phyloP scores from a whole-genome alignment of 2,113 vertebrate species.

The Leptosomus discolor region DNA sequence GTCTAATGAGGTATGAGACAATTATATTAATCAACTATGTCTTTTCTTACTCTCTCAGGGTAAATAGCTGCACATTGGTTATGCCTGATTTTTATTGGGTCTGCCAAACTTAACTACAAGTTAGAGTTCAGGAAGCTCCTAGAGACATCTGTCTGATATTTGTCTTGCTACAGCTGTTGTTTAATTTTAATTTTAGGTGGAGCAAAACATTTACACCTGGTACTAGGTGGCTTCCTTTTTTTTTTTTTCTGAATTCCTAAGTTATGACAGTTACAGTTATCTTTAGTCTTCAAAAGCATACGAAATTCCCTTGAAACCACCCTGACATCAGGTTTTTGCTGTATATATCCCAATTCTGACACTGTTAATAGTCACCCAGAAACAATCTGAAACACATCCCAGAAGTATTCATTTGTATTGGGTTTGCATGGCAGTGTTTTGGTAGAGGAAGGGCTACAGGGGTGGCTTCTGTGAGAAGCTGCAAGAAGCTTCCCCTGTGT shows the following conservation, averaged over 20 bases:
- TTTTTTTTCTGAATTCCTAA: neutral
- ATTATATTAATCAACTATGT: constrained; percentile 30
- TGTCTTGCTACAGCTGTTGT: neutral
- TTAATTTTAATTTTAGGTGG: neutral
- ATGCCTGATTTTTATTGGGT: neutral
- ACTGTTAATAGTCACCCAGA: neutral
- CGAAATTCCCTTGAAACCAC: neutral
- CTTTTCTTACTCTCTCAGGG: neutral
- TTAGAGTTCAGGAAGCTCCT: neutral
- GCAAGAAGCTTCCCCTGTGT: neutral
- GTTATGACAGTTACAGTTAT: neutral
- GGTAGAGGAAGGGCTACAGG: neutral
- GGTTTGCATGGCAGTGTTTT: neutral
- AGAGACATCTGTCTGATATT: neutral
- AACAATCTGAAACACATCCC: neutral
- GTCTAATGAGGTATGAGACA: constrained; percentile 29
- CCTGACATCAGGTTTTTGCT: rapidly evolving
- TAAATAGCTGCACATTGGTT: neutral
- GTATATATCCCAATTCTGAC: neutral
- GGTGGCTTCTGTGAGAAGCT: neutral
- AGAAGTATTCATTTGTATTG: neutral
- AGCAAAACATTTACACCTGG: neutral
- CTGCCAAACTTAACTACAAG: neutral
- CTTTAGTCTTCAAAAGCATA: neutral
- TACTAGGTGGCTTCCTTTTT: neutral